Evolutionary conservation across 1,140 invertebrate genomes (phyloP), one percentile per base, ranked within the genome.

Genomic region (Scaptomyza graminum): DNA sequence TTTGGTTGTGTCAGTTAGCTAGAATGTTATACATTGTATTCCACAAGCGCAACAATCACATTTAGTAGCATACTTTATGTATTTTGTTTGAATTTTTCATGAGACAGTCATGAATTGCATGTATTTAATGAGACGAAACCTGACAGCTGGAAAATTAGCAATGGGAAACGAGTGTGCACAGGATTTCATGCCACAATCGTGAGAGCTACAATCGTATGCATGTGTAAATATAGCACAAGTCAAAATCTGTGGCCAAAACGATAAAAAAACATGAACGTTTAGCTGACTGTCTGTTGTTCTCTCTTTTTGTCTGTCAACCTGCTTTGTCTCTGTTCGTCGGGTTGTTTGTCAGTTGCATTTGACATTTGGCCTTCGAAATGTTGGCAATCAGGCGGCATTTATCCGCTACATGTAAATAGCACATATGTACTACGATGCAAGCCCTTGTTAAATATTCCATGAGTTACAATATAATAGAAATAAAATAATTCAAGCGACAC

Each of bases 381-480:
- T 8, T 7, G 16, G 15, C 64, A 55, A 16, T 22, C 39, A 66
- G 16, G 7, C 54, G 31, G 1, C 47, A 62, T 56, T 50, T 59
- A 60, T 49, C 34, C 54, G 47, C 22, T 72, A 64, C 64, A 73
- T 68, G 51, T 68, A 68, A 55, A 68, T 50, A 68, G 47, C 39
- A 41, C 63, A 72, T 60, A n/a, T n/a, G n/a, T n/a, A n/a, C n/a
- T n/a, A 60, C 43, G 66, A 72, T 73, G 68, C 47, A 59, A 68
- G 74, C 60, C 44, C 47, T 68, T 69, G 78, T 71, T 82, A 66
- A 76, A 83, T 84, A 72, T 76, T 68, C 51, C 76, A 84, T 57
- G 56, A 50, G 66, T 43, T 66, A 70, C 28, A 50, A 62, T 31
- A 44, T 25, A 49, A 43, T 31, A 69, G 2, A 18, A 46, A 13